Conservation (phyloP, 2,113 vertebrate genomes). For the Felis catus region F.catus_Fca126_mat1.0 CM031420.1:27988501-27989000, state of each 20-base stretch:
- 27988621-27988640: no score
- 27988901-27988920: neutral
- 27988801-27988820: neutral
- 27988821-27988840: neutral
- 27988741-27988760: neutral
- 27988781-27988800: neutral
- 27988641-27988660: no score
- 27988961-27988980: neutral
- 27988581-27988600: no score
- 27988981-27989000: conserved; percentile 59
- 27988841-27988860: neutral
- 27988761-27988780: neutral
- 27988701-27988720: neutral
- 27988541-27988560: no score
- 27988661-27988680: no score
- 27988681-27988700: no score
- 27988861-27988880: neutral
- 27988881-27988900: neutral
- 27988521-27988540: no score
- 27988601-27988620: no score
- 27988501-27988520: neutral
- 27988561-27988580: no score
- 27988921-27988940: conserved; percentile 37
- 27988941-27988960: conserved; percentile 42
- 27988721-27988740: neutral